These are phyloP conservation scores for Phalangium opilio DNA, from an alignment of 2,888 invertebrate species.

Conservation along the genomic window DNA sequence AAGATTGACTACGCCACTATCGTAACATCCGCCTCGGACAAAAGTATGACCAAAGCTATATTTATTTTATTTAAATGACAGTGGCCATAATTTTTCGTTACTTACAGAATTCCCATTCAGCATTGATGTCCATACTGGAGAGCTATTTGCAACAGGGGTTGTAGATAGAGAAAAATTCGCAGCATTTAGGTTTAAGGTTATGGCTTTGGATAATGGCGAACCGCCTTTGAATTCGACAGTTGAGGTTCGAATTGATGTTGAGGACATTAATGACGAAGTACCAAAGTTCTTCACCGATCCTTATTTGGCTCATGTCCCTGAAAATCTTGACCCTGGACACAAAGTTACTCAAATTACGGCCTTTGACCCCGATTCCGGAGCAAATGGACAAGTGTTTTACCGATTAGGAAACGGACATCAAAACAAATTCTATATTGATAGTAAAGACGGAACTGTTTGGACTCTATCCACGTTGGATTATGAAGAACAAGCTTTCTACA, in stretches of 20 bases:
- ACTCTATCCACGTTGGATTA: slow-evolving; percentile 56
- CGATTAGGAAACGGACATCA: slow-evolving; percentile 41
- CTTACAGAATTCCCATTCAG: slow-evolving; percentile 23
- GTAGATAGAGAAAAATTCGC: slow-evolving; percentile 23
- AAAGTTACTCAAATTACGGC: slow-evolving; percentile 58
- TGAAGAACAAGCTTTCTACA: slow-evolving; percentile 48
- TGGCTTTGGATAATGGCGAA: slow-evolving; percentile 54
- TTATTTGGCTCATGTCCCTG: slow-evolving; percentile 56
- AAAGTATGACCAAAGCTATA: neutral
- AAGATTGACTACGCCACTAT: slow-evolving; percentile 48
- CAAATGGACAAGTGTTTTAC: slow-evolving; percentile 68
- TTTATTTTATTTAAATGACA: neutral
- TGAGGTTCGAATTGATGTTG: slow-evolving; percentile 58
- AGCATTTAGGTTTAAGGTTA: slow-evolving; percentile 22
- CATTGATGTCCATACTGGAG: slow-evolving; percentile 24
- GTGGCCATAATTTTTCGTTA: neutral
- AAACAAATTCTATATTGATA: slow-evolving; percentile 57
- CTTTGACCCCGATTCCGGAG: slow-evolving; percentile 66
- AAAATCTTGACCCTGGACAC: slow-evolving; percentile 54
- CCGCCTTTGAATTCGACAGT: slow-evolving; percentile 43
- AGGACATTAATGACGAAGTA: slow-evolving; percentile 69
- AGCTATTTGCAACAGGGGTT: slow-evolving; percentile 23
- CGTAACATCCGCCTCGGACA: slow-evolving; percentile 15
- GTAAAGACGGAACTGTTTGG: slow-evolving; percentile 64
- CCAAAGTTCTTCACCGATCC: slow-evolving; percentile 65